These are phyloP conservation scores for Cercocebus atys DNA, from an alignment of 2,113 vertebrate genomes.

Conservation along the genomic window DNA sequence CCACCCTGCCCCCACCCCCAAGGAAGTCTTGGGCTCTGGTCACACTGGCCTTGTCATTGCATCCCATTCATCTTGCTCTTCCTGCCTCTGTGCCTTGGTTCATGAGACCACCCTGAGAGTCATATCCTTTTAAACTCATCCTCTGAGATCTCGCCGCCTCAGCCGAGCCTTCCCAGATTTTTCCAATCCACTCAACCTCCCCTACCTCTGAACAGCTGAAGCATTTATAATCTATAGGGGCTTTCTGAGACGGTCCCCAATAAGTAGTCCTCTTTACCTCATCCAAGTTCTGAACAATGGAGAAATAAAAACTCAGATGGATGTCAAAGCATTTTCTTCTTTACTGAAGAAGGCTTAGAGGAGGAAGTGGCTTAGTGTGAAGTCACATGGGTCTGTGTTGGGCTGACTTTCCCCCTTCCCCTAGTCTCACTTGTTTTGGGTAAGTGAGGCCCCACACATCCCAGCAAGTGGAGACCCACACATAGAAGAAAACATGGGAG, in stretches of 20 bases:
- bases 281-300: neutral
- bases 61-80: neutral
- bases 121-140: neutral
- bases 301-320: neutral
- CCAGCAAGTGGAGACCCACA: neutral
- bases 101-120: neutral
- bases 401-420: neutral
- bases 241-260: neutral
- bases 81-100: neutral
- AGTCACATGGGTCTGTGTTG: neutral
- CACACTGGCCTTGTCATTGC: neutral
- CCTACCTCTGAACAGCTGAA: neutral
- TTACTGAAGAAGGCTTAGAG: neutral
- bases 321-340: neutral
- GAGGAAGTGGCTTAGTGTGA: neutral
- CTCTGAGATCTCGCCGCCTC: neutral
- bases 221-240: neutral
- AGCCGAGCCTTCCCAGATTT: neutral
- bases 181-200: neutral
- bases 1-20: neutral
- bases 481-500: neutral
- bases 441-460: neutral
- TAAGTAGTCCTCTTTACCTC: neutral
- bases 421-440: neutral
- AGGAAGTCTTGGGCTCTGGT: neutral